phyloP scores from a whole-genome alignment of 2,797 vertebrate species.

The Nothura maculosa region DNA sequence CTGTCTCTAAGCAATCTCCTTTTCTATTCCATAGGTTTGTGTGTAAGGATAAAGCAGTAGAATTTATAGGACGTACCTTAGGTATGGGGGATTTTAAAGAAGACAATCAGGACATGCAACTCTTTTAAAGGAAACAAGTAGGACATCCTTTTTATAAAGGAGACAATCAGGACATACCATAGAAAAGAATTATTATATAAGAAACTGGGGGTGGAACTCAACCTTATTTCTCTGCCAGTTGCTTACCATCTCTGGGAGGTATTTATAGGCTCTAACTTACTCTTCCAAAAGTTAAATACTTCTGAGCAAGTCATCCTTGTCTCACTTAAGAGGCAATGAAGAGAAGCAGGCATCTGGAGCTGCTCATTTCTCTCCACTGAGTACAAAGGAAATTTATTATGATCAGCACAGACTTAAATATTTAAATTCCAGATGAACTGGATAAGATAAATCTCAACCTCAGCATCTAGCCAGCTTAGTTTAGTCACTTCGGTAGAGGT shows the following conservation, averaged over 20 bases:
- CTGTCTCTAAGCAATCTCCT: background rate
- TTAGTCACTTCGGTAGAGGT: background rate
- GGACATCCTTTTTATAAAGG: background rate
- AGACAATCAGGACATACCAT: background rate
- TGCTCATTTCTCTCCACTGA: background rate
- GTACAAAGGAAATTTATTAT: constrained; percentile 32
- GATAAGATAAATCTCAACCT: background rate
- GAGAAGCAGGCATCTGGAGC: constrained; percentile 33
- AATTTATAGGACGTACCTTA: background rate
- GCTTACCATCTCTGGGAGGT: constrained; percentile 13
- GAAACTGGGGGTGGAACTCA: constrained; percentile 39
- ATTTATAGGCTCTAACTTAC: constrained; percentile 39
- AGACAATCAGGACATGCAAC: background rate
- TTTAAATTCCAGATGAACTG: constrained; percentile 38
- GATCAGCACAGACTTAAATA: constrained; percentile 20
- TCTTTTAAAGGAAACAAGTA: background rate
- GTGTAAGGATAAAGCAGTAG: background rate
- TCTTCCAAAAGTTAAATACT: constrained; percentile 49
- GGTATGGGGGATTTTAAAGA: background rate
- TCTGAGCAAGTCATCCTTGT: constrained; percentile 45
- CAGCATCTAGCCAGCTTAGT: background rate
- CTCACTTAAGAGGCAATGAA: constrained; percentile 32
- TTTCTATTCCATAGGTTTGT: background rate
- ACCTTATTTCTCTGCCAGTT: constrained; percentile 25
- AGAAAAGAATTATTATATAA: constrained; percentile 33